A percentile compares a stretch with the other conserved stretches of the same genome.
Conservation (phyloP, 2,888 invertebrate genomes). For the Drosophila silvestris region DNA sequence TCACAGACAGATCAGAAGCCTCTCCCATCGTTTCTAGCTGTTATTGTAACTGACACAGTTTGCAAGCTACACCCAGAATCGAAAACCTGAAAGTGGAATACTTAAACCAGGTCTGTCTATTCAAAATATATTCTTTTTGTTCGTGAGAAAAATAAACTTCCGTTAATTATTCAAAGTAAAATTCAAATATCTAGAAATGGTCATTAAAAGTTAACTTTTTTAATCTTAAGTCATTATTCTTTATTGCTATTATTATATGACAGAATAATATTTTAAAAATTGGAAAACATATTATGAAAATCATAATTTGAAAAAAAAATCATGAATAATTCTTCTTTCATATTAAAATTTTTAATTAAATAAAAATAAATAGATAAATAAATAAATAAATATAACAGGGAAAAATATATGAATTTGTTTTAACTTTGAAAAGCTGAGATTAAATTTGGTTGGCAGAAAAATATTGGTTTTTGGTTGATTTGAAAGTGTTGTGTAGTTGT, state of each 20-base stretch:
- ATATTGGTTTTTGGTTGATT: background rate
- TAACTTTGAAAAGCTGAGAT: background rate
- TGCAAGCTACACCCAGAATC: background rate
- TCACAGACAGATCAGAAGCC: background rate
- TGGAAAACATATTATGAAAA: too few relatives aligned
- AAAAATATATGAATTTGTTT: too few relatives aligned
- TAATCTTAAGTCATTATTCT: too few relatives aligned
- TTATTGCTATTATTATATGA: too few relatives aligned
- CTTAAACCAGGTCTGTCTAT: background rate
- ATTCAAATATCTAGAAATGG: background rate
- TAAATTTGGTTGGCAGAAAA: background rate
- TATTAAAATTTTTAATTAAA: too few relatives aligned
- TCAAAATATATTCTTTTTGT: background rate
- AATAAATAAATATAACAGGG: too few relatives aligned
- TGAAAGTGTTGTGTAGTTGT: background rate
- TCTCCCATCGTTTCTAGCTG: background rate
- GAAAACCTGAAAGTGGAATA: background rate
- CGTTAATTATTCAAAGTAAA: too few relatives aligned
- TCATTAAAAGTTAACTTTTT: background rate
- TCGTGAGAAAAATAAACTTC: background rate
- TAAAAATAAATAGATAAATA: too few relatives aligned
- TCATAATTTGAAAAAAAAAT: background rate
- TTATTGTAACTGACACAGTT: background rate
- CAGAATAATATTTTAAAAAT: too few relatives aligned
- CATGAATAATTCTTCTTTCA: background rate